Base-by-base conservation (phyloP, 2,113 vertebrate species). In the Malurus cyaneus region DNA sequence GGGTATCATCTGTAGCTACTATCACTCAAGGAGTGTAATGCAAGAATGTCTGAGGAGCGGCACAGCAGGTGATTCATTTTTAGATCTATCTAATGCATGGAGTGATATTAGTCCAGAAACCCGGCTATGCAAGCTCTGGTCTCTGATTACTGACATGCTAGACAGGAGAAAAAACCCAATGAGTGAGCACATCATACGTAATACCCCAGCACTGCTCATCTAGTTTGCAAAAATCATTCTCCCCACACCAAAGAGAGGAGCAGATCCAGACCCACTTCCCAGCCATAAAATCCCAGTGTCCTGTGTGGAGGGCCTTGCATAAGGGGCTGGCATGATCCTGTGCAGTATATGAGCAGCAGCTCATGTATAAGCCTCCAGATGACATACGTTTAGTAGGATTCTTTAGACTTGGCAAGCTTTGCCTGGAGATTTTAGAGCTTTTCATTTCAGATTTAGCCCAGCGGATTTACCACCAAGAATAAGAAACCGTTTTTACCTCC, bases 371-470 rank as follows among this genome's bases (percentile, higher is more conserved):
- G 54, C 57, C 39, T 86, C 47, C 47, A 86, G 71, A 81, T 95
- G 67, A 86, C n/a, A 41, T 50, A 82, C 0, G 3, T 88, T 93
- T 62, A 80, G 92, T 46, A 70, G 54, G 52, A 88, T 80, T n/a
- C 83, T 86, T 94, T 36, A 77, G 60, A 66, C 26, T 66, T 93
- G 79, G 80, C 67, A 88, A 80, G 76, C 12, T 93, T 80, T 83
- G 62, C 64, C 29, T 92, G 79, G 76, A 77, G 67, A 90, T 80
- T 88, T 80, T 61, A 23, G 59, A 69, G 86, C 31, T 77, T 92
- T 83, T 54, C 36, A 77, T 65, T 94, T 92, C 86, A 90, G 46
- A 72, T 93, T 92, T 92, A 93, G 49, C 29, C 41, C 50, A 87
- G 50, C 46, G 88, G 70, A 86, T 88, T 86, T 89, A 72, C 41